Evolutionary conservation across 2,888 invertebrate genomes (phyloP).

Genomic region (Crocallis elinguaria): DNA sequence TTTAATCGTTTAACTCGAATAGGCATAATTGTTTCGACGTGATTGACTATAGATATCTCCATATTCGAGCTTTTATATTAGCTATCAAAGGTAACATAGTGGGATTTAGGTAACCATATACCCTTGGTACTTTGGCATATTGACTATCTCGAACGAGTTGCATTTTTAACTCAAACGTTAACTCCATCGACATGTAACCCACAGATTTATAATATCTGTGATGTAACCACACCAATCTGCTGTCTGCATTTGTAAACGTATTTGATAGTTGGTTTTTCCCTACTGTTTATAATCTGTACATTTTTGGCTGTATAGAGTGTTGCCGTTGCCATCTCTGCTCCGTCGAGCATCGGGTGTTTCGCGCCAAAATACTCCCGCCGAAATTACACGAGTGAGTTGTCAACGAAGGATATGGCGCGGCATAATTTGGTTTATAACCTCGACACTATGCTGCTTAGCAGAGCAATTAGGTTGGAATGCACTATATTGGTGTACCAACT

Average conservation of each 20-base stretch:
- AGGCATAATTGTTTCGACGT: no score
- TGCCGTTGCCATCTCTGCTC: constrained; percentile 47
- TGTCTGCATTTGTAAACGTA: background rate
- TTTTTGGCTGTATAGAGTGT: constrained; percentile 39
- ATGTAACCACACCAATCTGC: background rate
- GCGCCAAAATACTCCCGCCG: constrained; percentile 62
- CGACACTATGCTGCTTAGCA: constrained; percentile 69
- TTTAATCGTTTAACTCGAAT: no score
- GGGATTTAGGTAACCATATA: no score
- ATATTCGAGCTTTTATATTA: no score
- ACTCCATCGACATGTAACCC: no score
- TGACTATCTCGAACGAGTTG: no score
- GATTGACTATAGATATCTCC: no score
- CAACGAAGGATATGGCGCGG: constrained; percentile 79
- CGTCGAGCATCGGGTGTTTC: constrained; percentile 29
- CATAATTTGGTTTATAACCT: constrained; percentile 82
- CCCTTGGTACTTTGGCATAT: no score
- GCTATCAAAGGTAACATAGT: no score
- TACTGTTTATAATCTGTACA: constrained; percentile 1
- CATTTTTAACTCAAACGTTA: no score
- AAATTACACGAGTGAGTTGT: constrained; percentile 82
- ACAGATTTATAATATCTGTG: no score
- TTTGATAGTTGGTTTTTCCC: background rate
- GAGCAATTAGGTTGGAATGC: constrained; percentile 58
- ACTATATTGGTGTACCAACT: background rate